Evolutionary conservation across 2,888 invertebrate genomes (phyloP).

Genomic region (Cylloceria caligata): DNA sequence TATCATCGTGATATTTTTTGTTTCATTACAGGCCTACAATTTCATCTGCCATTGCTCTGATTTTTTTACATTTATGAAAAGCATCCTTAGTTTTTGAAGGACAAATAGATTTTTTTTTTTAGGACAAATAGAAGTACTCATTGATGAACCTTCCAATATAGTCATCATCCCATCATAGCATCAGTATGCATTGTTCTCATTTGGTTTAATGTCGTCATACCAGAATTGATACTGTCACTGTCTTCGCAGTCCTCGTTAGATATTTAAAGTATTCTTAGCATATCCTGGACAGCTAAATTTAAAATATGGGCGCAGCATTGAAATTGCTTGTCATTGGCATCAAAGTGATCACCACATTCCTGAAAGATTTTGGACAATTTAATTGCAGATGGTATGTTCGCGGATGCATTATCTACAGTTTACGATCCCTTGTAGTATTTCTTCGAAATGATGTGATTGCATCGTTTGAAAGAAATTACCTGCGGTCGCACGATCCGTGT

Average conservation of each 20-base stretch:
- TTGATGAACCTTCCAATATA: too few species aligned
- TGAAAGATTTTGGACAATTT: conserved; percentile 39
- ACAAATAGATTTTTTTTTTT: too few species aligned
- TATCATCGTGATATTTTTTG: conserved; percentile 14
- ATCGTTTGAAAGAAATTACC: conserved; percentile 64
- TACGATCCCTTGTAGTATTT: conserved; percentile 62
- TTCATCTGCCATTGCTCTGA: conserved; percentile 30
- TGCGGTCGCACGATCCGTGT: conserved; percentile 72
- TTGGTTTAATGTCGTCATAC: too few species aligned
- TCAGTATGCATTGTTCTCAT: too few species aligned
- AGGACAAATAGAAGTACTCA: too few species aligned
- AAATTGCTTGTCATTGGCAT: conserved; percentile 40
- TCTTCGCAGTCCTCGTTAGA: conserved; percentile 4
- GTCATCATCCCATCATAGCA: too few species aligned
- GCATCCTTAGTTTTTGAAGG: too few species aligned
- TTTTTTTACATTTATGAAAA: conserved; percentile 27
- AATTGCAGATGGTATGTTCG: conserved; percentile 50
- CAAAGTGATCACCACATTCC: too few species aligned
- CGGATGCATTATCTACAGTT: conserved; percentile 60
- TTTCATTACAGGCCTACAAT: conserved; percentile 17
- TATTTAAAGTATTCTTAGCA: conserved; percentile 8
- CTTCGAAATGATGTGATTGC: too few species aligned
- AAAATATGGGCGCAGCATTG: conserved; percentile 35
- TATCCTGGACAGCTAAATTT: conserved; percentile 34
- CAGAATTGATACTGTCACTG: conserved; percentile 8